Evolutionary conservation across 1,140 invertebrate species (phyloP), one percentile per base, ranked within the genome.

Genomic region (Penaeus indicus): DNA sequence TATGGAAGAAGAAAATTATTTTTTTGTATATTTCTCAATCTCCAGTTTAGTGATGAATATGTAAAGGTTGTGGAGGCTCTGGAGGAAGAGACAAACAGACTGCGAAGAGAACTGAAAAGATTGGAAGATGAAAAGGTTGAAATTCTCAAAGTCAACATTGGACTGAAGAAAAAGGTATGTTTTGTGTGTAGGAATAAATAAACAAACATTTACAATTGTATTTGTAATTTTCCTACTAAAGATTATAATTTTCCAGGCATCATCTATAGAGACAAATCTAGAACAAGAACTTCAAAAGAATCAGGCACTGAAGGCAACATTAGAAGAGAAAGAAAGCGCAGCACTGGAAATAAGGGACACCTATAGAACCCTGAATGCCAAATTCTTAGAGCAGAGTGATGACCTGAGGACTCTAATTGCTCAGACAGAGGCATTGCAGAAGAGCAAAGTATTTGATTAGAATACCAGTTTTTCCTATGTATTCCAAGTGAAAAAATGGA

Each of bases 341-440:
- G 16, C 61, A 25, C 42, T 27, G 67, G 86, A 88, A 22, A 21
- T 77, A 11, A 82, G 64, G 0, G 47, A 32, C 7, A 61, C 80
- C 25, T 83, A 72, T 18, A 63, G 54, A n/a, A 47, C 42, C 13
- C 86, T 83, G 11, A 83, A 75, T 18, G 69, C 22, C 16, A 82
- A 83, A 54, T 77, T 88, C 38, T 18, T n/a, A 22, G 79, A 83
- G 67, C 86, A 88, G 80, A 83, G 80, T 77, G 86, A 88, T 47
- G 86, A 88, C 63, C 54, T 83, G 21, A 63, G 42, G 16, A 69
- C 67, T 22, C 47, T 88, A 11, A n/a, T 88, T 60, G 64, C 80
- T 62, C 86, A 88, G 18, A 42, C 72, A 38, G 67, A 88, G 72
- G 38, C 63, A 25, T 61, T 88, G 67, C 64, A 88, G 22, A 82